Percentiles rank a stretch among this genome's conserved stretches.
Conservation (phyloP, 2,888 invertebrate species). For the Chrysotoxum bicinctum region DNA sequence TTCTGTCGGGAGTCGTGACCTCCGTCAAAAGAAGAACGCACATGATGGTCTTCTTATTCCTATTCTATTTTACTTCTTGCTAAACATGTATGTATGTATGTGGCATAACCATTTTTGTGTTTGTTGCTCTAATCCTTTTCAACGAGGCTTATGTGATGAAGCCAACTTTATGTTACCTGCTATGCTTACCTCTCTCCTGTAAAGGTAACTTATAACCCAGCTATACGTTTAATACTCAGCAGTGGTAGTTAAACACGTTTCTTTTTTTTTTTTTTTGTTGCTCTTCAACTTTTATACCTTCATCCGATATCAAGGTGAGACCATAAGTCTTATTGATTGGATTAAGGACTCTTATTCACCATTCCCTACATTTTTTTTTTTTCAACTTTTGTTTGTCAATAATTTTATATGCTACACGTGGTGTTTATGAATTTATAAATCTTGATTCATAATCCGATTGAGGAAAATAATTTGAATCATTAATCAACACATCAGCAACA, state of each 20-base stretch:
- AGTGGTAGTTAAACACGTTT: constrained; percentile 19
- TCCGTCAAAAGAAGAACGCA: constrained; percentile 18
- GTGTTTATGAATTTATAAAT: background rate
- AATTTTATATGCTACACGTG: background rate
- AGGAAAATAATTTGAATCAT: constrained; percentile 27
- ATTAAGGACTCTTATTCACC: constrained; percentile 52
- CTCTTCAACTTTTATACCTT: background rate
- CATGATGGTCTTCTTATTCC: constrained; percentile 8
- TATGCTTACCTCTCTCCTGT: background rate
- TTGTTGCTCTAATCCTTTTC: constrained; percentile 38
- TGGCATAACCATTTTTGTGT: constrained; percentile 20
- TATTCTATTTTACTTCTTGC: background rate
- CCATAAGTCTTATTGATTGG: constrained; percentile 66
- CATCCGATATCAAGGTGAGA: constrained; percentile 54
- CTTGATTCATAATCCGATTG: constrained; percentile 54
- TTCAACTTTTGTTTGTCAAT: background rate
- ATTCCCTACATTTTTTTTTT: constrained; percentile 27
- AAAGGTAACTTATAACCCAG: background rate
- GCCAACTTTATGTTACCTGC: constrained; percentile 31
- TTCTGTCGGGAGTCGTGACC: constrained; percentile 26
- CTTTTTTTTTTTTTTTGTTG: background rate
- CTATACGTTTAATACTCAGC: constrained; percentile 10
- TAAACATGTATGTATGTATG: background rate
- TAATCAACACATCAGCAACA: constrained; percentile 55
- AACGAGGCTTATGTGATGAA: constrained; percentile 35